A percentile compares a stretch with the other conserved stretches of the same genome.
phyloP scores from a whole-genome alignment of 2,797 vertebrate species.

The Pempheris klunzingeri region DNA sequence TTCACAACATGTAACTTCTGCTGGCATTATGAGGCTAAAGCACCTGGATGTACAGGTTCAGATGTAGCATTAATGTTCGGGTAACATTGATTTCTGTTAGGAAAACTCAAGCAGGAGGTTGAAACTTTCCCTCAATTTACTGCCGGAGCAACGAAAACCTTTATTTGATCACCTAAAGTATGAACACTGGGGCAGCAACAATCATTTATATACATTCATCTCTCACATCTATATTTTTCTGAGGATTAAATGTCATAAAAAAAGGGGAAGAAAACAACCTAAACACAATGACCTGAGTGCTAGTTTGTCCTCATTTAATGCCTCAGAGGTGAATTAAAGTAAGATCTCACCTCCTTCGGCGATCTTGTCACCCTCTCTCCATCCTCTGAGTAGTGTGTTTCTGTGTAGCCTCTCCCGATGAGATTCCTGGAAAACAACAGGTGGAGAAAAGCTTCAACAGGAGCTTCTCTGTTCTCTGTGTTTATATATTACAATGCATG shows the following conservation, averaged over 20 bases:
- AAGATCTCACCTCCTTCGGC: conserved; percentile 78
- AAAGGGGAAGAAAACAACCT: too few relatives aligned
- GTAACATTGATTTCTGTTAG: too few relatives aligned
- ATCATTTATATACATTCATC: too few relatives aligned
- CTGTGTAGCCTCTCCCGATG: conserved; percentile 84
- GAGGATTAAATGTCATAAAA: too few relatives aligned
- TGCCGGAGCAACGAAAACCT: too few relatives aligned
- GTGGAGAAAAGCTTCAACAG: not conserved
- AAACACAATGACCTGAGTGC: not conserved
- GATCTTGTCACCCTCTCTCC: conserved; percentile 83
- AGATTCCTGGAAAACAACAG: conserved; percentile 81
- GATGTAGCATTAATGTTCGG: not conserved
- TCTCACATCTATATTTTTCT: too few relatives aligned
- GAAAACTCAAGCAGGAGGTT: too few relatives aligned
- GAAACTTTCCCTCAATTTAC: too few relatives aligned
- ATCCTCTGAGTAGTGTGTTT: conserved; percentile 85
- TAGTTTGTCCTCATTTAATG: not conserved
- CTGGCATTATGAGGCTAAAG: not conserved
- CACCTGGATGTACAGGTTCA: not conserved
- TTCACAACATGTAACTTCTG: not conserved
- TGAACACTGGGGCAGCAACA: too few relatives aligned
- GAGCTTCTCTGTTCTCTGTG: not conserved
- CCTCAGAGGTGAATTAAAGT: not conserved
- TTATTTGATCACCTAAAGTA: too few relatives aligned
- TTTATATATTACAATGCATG: not conserved